Evolutionary conservation across 2,113 vertebrate genomes (phyloP), one percentile per base, ranked within the genome.

Genomic region (Corythornis madagascariensis): DNA sequence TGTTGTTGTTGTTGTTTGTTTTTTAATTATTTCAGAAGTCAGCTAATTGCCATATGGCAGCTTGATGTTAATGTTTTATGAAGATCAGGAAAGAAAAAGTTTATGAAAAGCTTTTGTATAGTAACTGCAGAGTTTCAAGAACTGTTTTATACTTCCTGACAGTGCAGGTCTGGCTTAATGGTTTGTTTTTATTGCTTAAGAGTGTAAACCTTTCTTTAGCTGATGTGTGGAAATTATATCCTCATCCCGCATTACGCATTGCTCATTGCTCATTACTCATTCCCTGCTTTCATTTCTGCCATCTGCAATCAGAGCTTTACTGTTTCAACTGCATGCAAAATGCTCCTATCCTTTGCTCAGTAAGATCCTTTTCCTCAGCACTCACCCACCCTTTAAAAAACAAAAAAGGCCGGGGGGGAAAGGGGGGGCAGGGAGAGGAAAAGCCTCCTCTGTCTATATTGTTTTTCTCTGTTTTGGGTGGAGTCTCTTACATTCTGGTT

Each of bases 141-240:
- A 98, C 97, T 96, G 97, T 98, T 97, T 98, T 98, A 98, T 97
- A 97, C 97, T 98, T 98, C 98, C 97, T 98, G 98, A 98, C 98
- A 98, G 98, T 98, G 98, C 98, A 97, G 97, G 97, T 98, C 98
- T 96, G 95, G 97, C 96, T 98, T 99, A 99, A 98, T 98, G 98
- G 98, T 98, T 98, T 98, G 98, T 98, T 98, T 99, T 99, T 98
- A 99, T 98, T 98, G 98, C 98, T 98, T 93, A 97, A 98, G 98
- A 98, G 98, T 98, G 98, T 99, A 99, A 99, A 99, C 97, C 98
- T 98, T 98, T 98, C 98, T 98, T 98, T 98, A 98, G 98, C 97
- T 69, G 55, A 98, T 98, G 98, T 98, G 98, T 98, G 98, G 98
- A 98, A 99, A 98, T 98, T 98, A 96, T 97, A 98, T 98, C 98